Conservation (phyloP, 2,888 invertebrate species). For the Eretmocerus hayati region DNA sequence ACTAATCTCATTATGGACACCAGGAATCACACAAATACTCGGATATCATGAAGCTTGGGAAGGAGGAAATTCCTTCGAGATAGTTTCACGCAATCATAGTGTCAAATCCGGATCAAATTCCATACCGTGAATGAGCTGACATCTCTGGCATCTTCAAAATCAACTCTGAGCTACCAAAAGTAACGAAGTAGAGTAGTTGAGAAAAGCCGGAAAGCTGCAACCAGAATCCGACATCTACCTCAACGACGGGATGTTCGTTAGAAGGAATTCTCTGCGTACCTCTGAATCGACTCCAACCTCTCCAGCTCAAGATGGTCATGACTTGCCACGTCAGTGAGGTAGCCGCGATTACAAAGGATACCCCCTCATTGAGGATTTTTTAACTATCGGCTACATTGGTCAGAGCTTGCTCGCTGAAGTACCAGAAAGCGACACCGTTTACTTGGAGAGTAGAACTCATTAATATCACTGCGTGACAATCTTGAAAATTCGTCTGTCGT, state of each 20-base stretch:
- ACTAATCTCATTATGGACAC: too few species aligned
- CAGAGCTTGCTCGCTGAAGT: background rate
- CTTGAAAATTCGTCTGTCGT: slow-evolving; percentile 18
- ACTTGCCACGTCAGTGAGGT: slow-evolving; percentile 1
- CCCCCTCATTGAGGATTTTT: slow-evolving; percentile 18
- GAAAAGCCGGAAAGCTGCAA: slow-evolving; percentile 2
- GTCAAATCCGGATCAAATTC: too few species aligned
- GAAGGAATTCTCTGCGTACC: slow-evolving; percentile 2
- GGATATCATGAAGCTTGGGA: too few species aligned
- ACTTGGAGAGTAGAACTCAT: slow-evolving; percentile 20
- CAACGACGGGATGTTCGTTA: slow-evolving; percentile 21
- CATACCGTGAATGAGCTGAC: too few species aligned
- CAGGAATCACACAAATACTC: too few species aligned
- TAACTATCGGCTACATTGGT: slow-evolving; percentile 9
- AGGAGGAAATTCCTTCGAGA: too few species aligned
- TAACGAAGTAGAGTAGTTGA: too few species aligned
- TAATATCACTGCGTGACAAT: slow-evolving; percentile 18
- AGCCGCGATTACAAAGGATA: slow-evolving; percentile 8
- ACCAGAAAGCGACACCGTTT: slow-evolving; percentile 13
- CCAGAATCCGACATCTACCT: too few species aligned
- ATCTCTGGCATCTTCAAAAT: too few species aligned
- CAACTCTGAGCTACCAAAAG: too few species aligned
- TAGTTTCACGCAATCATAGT: too few species aligned
- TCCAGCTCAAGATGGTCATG: too few species aligned
- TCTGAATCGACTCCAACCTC: background rate